phyloP scores from a whole-genome alignment of 2,888 invertebrate genomes.

The Andrena trimmerana region DNA sequence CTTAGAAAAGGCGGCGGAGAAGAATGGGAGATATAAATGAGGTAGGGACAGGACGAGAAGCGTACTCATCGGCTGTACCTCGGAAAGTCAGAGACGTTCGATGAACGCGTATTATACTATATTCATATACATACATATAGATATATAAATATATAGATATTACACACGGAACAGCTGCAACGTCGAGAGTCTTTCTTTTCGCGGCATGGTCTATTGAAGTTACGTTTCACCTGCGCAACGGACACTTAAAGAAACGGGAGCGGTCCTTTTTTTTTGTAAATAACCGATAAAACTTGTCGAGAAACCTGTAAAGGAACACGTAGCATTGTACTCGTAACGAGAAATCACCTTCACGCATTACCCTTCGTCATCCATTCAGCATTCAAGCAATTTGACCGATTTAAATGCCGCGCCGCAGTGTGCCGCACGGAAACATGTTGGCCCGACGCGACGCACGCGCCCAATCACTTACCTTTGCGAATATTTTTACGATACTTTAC shows the following conservation, averaged over 20 bases:
- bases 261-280: slow-evolving; percentile 67
- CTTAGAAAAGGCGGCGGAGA: not conserved
- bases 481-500: slow-evolving; percentile 77
- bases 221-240: slow-evolving; percentile 41
- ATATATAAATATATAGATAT: slow-evolving; percentile 13
- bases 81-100: slow-evolving; percentile 10
- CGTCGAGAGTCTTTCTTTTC: slow-evolving; percentile 60
- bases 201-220: slow-evolving; percentile 48
- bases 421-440: not conserved
- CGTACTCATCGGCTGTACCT: slow-evolving; percentile 11
- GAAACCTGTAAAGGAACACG: slow-evolving; percentile 53
- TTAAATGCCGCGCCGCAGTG: slow-evolving; percentile 25
- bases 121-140: not conserved
- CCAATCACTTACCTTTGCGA: slow-evolving; percentile 67
- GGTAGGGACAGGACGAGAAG: not conserved
- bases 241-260: slow-evolving; percentile 32
- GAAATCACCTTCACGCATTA: slow-evolving; percentile 55
- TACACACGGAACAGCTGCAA: slow-evolving; percentile 50
- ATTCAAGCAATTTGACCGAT: slow-evolving; percentile 49
- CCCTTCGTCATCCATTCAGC: slow-evolving; percentile 42
- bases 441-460: slow-evolving; percentile 34
- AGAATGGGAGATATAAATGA: not conserved
- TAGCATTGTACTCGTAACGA: slow-evolving; percentile 61
- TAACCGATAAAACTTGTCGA: slow-evolving; percentile 59
- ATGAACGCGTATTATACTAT: slow-evolving; percentile 12